These are phyloP conservation scores for Limonius californicus DNA, from an alignment of 1,140 invertebrate species.

Conservation along the genomic window DNA sequence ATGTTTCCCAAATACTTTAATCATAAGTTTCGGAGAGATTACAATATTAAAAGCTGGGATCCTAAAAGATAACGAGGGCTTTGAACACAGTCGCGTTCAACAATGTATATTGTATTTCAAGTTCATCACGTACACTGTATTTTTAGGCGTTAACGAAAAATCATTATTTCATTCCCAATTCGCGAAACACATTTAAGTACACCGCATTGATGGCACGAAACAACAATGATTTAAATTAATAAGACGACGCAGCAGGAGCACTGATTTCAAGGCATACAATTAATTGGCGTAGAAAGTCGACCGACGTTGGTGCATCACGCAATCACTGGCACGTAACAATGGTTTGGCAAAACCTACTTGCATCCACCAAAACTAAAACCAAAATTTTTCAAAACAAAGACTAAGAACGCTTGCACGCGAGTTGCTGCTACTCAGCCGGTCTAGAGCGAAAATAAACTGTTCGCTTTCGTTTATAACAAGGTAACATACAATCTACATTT, in stretches of 20 bases:
- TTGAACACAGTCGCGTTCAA: not conserved
- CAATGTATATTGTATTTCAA: too few species aligned
- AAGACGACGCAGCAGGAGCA: not conserved
- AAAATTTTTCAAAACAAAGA: too few species aligned
- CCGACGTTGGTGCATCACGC: not conserved
- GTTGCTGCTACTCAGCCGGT: not conserved
- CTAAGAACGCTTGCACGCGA: not conserved
- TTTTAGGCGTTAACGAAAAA: not conserved
- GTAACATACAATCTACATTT: conserved; percentile 13
- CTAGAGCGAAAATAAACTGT: not conserved
- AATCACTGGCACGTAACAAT: too few species aligned
- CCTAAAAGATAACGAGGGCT: not conserved
- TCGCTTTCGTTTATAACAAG: conserved; percentile 7
- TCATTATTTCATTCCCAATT: not conserved
- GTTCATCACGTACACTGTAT: not conserved
- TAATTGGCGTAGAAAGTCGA: not conserved
- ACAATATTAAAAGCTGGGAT: not conserved
- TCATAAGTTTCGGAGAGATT: not conserved
- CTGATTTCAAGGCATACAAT: not conserved
- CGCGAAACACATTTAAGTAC: too few species aligned
- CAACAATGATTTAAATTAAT: too few species aligned
- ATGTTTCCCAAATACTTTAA: not conserved
- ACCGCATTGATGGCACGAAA: too few species aligned
- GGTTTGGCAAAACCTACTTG: too few species aligned
- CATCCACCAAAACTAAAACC: too few species aligned